Conservation (phyloP, 2,797 vertebrate genomes). For the Silurus lanzhouensis region DNA sequence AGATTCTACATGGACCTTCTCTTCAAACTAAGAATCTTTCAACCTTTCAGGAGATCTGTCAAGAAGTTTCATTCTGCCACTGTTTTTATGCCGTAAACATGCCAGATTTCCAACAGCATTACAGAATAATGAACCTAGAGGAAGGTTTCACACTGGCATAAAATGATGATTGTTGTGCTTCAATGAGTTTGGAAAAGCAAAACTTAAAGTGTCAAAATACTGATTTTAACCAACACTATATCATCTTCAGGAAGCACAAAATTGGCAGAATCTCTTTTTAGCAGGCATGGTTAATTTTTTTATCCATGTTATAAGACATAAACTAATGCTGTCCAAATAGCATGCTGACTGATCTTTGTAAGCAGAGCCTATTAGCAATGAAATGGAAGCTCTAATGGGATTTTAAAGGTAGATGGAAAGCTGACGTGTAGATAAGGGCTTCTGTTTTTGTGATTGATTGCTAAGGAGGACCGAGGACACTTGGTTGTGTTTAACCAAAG, state of each 20-base stretch:
- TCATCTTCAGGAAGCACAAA: background rate
- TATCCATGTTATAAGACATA: background rate
- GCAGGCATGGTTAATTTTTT: background rate
- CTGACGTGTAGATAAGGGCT: slow-evolving; percentile 34
- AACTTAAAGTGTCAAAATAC: background rate
- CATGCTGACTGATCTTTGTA: slow-evolving; percentile 35
- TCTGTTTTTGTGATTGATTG: slow-evolving; percentile 63
- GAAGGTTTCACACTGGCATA: slow-evolving; percentile 28
- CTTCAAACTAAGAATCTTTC: background rate
- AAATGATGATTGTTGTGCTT: slow-evolving; percentile 30
- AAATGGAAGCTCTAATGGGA: slow-evolving; percentile 49
- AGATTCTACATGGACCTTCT: slow-evolving; percentile 29
- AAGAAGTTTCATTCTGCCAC: slow-evolving; percentile 9
- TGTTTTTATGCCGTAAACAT: slow-evolving; percentile 24
- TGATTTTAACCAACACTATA: background rate
- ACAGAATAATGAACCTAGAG: slow-evolving; percentile 33
- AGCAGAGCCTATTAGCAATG: slow-evolving; percentile 21
- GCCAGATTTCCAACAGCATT: slow-evolving; percentile 27
- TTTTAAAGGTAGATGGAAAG: slow-evolving; percentile 46
- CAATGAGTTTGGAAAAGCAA: slow-evolving; percentile 26
- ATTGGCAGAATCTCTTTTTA: background rate
- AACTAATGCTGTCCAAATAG: slow-evolving; percentile 18
- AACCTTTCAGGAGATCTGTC: background rate
- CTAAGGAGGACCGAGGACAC: slow-evolving; percentile 63
- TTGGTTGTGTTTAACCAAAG: slow-evolving; percentile 64